A percentile compares a stretch with the other conserved stretches of the same genome.
Conservation (phyloP, 2,888 invertebrate genomes). For the Tenthredo mesomela region DNA sequence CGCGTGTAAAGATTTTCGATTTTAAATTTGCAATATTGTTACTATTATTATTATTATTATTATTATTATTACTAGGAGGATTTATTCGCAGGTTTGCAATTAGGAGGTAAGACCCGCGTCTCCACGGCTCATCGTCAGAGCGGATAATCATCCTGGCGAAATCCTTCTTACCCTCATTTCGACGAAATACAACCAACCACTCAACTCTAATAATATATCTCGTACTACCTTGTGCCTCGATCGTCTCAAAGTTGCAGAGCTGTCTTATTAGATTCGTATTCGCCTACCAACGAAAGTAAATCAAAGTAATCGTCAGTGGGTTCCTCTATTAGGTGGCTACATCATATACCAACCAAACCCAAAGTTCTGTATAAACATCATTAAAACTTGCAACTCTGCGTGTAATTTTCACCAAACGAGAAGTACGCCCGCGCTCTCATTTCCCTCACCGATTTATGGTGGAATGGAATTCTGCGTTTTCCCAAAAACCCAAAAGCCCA, state of each 20-base stretch:
- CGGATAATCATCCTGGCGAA: background rate
- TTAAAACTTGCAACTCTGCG: constrained; percentile 62
- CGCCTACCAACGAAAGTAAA: constrained; percentile 27
- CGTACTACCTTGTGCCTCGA: background rate
- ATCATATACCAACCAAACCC: background rate
- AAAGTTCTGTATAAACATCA: constrained; percentile 62
- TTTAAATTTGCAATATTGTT: background rate
- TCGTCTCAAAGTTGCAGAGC: constrained; percentile 26
- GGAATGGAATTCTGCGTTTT: background rate
- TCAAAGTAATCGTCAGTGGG: constrained; percentile 43
- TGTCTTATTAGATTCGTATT: constrained; percentile 51
- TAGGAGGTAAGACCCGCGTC: background rate
- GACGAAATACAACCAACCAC: background rate
- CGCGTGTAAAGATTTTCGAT: background rate
- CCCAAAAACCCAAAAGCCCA: background rate
- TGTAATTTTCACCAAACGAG: constrained; percentile 35
- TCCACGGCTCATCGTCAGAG: background rate
- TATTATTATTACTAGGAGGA: background rate
- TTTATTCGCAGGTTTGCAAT: background rate
- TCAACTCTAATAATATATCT: background rate
- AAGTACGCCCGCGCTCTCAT: background rate
- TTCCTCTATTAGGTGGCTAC: constrained; percentile 19
- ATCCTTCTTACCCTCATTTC: background rate
- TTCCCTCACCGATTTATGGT: background rate
- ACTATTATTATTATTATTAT: too few species aligned